Evolutionary conservation across 2,113 vertebrate species (phyloP).

Genomic region (Epinephelus lanceolatus): DNA sequence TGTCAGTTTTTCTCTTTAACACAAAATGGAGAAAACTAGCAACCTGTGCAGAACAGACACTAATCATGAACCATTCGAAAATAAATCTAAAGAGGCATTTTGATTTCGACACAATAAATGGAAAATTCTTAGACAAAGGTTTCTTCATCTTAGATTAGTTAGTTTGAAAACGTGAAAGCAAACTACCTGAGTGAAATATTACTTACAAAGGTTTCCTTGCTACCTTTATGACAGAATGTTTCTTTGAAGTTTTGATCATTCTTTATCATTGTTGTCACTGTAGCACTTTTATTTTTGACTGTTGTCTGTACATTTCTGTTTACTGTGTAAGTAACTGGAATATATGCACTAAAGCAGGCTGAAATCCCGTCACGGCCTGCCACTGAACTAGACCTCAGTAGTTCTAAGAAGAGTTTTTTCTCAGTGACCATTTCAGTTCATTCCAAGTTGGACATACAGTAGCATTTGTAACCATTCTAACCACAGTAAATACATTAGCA

Average conservation of each 20-base stretch:
- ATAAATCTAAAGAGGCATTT: neutral
- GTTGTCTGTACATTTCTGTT: slow-evolving; percentile 36
- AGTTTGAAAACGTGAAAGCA: too few species aligned
- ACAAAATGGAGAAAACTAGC: neutral
- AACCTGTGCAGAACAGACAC: neutral
- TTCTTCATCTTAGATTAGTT: too few species aligned
- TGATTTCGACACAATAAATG: neutral
- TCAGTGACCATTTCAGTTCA: neutral
- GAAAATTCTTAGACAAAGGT: neutral
- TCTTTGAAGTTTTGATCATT: slow-evolving; percentile 37
- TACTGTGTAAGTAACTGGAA: slow-evolving; percentile 45
- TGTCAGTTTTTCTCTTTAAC: neutral
- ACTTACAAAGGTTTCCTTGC: neutral
- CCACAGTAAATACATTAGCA: neutral
- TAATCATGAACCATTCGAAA: neutral
- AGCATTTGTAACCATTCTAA: slow-evolving; percentile 7
- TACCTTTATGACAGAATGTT: neutral
- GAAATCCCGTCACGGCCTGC: neutral
- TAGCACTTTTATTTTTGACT: slow-evolving; percentile 70
- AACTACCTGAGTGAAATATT: slow-evolving; percentile 18
- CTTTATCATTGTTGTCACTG: slow-evolving; percentile 52
- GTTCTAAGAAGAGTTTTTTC: neutral
- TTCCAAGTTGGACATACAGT: neutral
- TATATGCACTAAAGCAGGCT: slow-evolving; percentile 54
- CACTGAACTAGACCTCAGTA: neutral